phyloP scores from a whole-genome alignment of 2,888 invertebrate species.

The Metallyticus violacea region DNA sequence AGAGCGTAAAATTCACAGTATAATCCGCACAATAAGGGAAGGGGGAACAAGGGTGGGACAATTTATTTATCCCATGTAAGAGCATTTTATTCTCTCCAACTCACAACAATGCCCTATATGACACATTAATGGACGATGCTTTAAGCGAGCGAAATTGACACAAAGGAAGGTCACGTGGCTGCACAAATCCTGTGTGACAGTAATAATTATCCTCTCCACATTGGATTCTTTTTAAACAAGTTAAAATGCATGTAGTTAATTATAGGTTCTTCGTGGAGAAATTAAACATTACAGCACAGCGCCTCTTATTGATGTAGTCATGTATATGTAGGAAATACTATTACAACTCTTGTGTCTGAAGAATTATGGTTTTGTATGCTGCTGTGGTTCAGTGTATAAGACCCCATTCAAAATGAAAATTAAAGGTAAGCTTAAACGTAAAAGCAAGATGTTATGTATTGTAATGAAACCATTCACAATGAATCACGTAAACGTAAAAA shows the following conservation, averaged over 20 bases:
- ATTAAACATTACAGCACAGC: too few relatives aligned
- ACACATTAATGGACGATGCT: background rate
- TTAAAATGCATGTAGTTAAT: background rate
- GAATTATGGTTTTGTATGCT: too few relatives aligned
- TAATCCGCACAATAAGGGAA: background rate
- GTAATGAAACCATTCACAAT: too few relatives aligned
- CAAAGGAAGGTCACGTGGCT: background rate
- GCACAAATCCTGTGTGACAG: background rate
- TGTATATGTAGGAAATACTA: too few relatives aligned
- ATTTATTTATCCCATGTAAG: background rate
- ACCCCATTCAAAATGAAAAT: too few relatives aligned
- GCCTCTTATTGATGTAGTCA: too few relatives aligned
- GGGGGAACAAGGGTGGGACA: background rate
- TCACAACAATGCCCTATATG: background rate
- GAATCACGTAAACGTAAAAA: too few relatives aligned
- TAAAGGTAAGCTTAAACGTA: too few relatives aligned
- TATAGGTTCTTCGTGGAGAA: background rate
- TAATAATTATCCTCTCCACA: background rate
- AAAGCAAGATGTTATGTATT: too few relatives aligned
- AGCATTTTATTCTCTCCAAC: background rate
- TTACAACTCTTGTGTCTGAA: too few relatives aligned
- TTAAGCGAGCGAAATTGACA: background rate
- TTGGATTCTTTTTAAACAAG: background rate
- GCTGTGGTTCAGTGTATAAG: too few relatives aligned
- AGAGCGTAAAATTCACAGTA: background rate